Conservation (phyloP, 2,888 invertebrate genomes). For the Osmoderma eremita region DNA sequence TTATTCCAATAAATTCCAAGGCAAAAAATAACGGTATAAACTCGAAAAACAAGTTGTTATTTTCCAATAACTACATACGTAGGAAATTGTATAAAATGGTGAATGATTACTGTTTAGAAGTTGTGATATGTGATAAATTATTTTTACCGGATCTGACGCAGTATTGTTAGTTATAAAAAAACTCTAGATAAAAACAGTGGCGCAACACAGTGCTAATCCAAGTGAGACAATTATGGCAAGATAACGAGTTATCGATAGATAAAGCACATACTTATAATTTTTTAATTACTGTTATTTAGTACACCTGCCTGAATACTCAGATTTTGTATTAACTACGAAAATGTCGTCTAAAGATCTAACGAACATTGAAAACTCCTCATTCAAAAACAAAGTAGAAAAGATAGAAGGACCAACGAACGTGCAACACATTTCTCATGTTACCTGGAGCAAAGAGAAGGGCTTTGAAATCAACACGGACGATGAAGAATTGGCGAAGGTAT, state of each 20-base stretch:
- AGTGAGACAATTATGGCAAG: neutral
- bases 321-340: too few species aligned
- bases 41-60: too few species aligned
- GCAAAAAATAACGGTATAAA: too few species aligned
- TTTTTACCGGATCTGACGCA: slow-evolving; percentile 22
- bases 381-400: slow-evolving; percentile 7
- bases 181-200: slow-evolving; percentile 7
- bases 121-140: neutral
- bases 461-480: slow-evolving; percentile 37
- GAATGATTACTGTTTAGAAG: neutral
- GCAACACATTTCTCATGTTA: slow-evolving; percentile 34
- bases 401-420: slow-evolving; percentile 35
- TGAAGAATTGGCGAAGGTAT: slow-evolving; percentile 24
- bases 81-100: too few species aligned
- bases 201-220: neutral
- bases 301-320: neutral
- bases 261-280: neutral
- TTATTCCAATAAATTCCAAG: too few species aligned
- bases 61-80: too few species aligned
- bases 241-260: slow-evolving; percentile 19
- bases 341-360: neutral
- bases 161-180: neutral
- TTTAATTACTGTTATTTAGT: neutral
- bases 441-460: slow-evolving; percentile 27
- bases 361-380: neutral